Conservation (phyloP, 2,113 vertebrate genomes). For the Callorhinus ursinus region DNA sequence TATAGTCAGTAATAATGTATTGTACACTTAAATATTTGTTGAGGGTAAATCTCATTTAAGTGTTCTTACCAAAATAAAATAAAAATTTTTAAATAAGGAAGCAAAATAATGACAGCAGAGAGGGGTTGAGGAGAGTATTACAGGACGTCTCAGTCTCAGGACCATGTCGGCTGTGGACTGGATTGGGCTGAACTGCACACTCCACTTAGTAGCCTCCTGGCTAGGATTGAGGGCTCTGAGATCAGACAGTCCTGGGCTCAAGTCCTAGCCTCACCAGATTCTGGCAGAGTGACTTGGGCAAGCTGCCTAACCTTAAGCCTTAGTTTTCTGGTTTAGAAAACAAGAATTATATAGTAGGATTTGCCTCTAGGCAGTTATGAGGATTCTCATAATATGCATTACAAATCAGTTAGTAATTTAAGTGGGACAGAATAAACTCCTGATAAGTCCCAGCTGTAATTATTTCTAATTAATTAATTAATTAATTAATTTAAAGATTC, state of each 20-base stretch:
- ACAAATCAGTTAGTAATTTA: neutral
- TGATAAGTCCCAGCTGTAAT: neutral
- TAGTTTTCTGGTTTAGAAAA: neutral
- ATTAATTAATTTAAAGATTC: no score
- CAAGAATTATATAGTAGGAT: neutral
- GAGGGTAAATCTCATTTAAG: neutral
- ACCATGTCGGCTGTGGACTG: no score
- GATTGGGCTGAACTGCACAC: neutral
- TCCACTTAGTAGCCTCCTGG: neutral
- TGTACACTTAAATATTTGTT: neutral
- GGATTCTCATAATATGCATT: neutral
- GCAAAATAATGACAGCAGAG: neutral
- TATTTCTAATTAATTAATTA: neutral
- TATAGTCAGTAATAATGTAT: neutral
- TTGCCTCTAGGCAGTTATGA: neutral
- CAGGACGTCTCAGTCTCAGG: neutral
- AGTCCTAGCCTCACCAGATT: neutral
- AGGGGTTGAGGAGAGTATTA: neutral
- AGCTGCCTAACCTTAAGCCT: neutral
- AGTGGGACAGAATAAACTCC: neutral
- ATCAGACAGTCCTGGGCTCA: neutral
- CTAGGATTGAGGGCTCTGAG: neutral
- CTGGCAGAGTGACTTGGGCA: neutral
- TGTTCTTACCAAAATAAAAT: neutral
- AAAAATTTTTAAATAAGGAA: neutral